Percentiles rank a stretch among this genome's conserved stretches.
Conservation (phyloP, 2,888 invertebrate genomes). For the Hylaea fasciaria region DNA sequence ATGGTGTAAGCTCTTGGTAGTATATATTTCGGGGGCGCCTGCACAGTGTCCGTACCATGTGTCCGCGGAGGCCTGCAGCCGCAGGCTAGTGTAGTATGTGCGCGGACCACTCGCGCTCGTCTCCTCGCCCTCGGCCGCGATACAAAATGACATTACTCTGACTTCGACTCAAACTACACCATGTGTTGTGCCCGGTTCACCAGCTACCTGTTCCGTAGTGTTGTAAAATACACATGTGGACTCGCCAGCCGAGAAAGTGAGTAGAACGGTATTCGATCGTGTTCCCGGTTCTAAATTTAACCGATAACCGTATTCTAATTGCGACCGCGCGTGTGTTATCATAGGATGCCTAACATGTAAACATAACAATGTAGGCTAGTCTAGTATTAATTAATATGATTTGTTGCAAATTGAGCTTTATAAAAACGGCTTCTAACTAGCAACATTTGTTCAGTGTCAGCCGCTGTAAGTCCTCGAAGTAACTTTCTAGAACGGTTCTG, state of each 20-base stretch:
- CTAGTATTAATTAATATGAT: conserved; percentile 31
- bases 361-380: conserved; percentile 39
- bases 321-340: conserved; percentile 49
- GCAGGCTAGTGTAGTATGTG: conserved; percentile 72
- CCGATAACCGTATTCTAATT: conserved; percentile 52
- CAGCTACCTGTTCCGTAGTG: conserved; percentile 78
- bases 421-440: conserved; percentile 5
- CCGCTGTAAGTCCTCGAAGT: conserved; percentile 45
- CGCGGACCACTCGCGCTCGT: conserved; percentile 63
- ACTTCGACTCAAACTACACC: conserved; percentile 60
- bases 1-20: conserved; percentile 55
- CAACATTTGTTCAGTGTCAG: conserved; percentile 36
- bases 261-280: conserved; percentile 46
- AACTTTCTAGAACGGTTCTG: conserved; percentile 62
- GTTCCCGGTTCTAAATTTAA: conserved; percentile 56
- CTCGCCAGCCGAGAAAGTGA: conserved; percentile 79
- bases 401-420: conserved; percentile 9
- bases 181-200: conserved; percentile 80
- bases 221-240: conserved; percentile 82
- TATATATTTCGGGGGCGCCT: conserved; percentile 66
- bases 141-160: conserved; percentile 72
- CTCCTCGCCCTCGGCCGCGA: conserved; percentile 49
- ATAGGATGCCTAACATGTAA: conserved; percentile 38
- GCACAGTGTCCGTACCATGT: conserved; percentile 46
- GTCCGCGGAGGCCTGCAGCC: conserved; percentile 53